phyloP scores from a whole-genome alignment of 2,113 vertebrate species.

The Lepus americanus region DNA sequence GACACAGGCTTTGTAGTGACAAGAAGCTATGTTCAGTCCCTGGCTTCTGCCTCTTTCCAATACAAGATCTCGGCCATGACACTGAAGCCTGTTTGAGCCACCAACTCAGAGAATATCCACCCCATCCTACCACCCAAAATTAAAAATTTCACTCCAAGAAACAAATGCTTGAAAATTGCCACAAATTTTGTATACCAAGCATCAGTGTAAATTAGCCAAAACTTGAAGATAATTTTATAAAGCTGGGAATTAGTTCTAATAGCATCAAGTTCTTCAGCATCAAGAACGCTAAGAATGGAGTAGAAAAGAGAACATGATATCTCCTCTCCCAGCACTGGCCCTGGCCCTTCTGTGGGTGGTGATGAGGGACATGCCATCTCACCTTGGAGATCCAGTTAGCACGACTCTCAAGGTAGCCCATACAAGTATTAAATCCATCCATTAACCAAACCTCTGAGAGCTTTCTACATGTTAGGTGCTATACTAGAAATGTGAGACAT shows the following conservation, averaged over 20 bases:
- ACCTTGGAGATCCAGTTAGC: not conserved
- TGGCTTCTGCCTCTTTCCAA: not conserved
- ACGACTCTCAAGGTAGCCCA: not conserved
- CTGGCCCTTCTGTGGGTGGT: not conserved
- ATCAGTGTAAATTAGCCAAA: not conserved
- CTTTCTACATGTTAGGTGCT: not conserved
- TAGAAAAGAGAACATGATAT: not conserved
- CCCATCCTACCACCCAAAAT: not conserved
- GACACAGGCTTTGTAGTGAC: not conserved
- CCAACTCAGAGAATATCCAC: not conserved
- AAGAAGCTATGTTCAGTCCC: not conserved
- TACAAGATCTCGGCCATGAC: not conserved
- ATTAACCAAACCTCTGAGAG: not conserved
- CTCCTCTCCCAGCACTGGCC: not conserved
- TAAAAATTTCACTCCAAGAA: conserved; percentile 4
- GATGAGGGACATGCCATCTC: too few relatives aligned
- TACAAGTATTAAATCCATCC: not conserved
- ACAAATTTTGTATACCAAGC: not conserved
- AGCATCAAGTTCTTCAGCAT: not conserved
- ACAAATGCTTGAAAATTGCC: conserved; percentile 8
- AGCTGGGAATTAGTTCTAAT: not conserved
- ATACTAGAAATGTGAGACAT: not conserved
- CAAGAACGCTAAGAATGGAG: not conserved
- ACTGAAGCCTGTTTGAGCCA: not conserved
- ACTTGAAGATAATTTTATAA: not conserved